A percentile compares a stretch with the other conserved stretches of the same genome.
These are phyloP conservation scores for Crossaster papposus DNA, from an alignment of 53 echinoderm and acorn worm species.

Conservation along the genomic window DNA sequence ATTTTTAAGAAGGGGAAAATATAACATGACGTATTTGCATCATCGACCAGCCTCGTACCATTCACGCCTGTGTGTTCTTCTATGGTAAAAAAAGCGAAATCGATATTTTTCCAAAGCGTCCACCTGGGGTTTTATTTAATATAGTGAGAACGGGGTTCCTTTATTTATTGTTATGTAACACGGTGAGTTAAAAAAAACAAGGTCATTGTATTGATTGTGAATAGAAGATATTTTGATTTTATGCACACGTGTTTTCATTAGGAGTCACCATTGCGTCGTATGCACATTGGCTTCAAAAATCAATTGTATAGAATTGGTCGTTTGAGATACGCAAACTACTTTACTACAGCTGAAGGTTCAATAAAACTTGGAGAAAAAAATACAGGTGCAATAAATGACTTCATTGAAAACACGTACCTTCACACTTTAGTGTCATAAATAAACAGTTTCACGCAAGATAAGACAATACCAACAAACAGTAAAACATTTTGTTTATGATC, in stretches of 20 bases:
- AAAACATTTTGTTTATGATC: background rate
- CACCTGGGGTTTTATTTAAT: background rate
- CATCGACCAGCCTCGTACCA: background rate
- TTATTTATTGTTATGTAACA: background rate
- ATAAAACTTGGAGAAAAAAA: too few relatives aligned
- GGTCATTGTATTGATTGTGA: background rate
- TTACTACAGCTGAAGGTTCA: too few relatives aligned
- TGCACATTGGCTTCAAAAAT: too few relatives aligned
- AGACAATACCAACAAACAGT: background rate
- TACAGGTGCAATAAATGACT: too few relatives aligned
- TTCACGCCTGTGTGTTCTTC: background rate
- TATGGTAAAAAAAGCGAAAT: background rate
- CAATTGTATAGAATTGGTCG: too few relatives aligned
- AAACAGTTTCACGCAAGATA: background rate
- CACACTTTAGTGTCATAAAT: background rate
- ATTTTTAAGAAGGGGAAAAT: background rate
- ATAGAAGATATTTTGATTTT: background rate
- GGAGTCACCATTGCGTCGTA: too few relatives aligned
- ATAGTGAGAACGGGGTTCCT: background rate
- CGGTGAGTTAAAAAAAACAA: background rate
- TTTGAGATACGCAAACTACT: too few relatives aligned
- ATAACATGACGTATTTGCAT: background rate
- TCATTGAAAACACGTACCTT: background rate
- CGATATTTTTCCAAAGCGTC: background rate
- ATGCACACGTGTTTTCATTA: too few relatives aligned